phyloP scores from a whole-genome alignment of 2,888 invertebrate species.

The Microdon myrmicae region DNA sequence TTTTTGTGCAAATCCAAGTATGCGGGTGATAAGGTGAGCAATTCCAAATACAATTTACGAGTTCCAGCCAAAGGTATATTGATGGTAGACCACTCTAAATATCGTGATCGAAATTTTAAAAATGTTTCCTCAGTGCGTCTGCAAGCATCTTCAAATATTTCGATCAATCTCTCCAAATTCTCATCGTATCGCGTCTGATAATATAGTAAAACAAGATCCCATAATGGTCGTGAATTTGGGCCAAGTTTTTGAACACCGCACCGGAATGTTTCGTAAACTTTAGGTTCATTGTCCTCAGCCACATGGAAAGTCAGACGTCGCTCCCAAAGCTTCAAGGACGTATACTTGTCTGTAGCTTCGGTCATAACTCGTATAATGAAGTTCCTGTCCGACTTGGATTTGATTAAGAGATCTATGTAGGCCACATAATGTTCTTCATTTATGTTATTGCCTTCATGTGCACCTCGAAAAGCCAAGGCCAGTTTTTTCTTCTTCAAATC shows the following conservation, averaged over 20 bases:
- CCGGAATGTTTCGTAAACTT: constrained; percentile 65
- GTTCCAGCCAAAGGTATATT: too few relatives aligned
- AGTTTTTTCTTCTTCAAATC: constrained; percentile 69
- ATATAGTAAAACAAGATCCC: constrained; percentile 59
- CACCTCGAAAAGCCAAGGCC: constrained; percentile 68
- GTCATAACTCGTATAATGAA: constrained; percentile 57
- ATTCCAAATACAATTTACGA: too few relatives aligned
- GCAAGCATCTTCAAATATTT: too few relatives aligned
- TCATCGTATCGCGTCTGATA: constrained; percentile 59
- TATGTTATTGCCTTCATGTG: constrained; percentile 67
- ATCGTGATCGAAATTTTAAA: too few relatives aligned
- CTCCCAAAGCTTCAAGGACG: constrained; percentile 69
- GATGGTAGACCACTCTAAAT: too few relatives aligned
- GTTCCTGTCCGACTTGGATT: constrained; percentile 54
- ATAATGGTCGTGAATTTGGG: constrained; percentile 55
- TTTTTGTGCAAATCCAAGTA: too few relatives aligned
- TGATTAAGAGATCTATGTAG: constrained; percentile 63
- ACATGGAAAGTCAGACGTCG: constrained; percentile 68
- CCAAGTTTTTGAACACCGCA: constrained; percentile 59
- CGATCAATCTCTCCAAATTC: too few relatives aligned
- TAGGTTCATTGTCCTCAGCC: constrained; percentile 64
- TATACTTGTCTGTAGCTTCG: constrained; percentile 67
- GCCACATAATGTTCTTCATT: constrained; percentile 68
- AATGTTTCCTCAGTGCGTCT: too few relatives aligned
- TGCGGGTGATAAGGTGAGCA: too few relatives aligned